Conservation (phyloP, 2,113 vertebrate species). For the Dasyprocta punctata region DNA sequence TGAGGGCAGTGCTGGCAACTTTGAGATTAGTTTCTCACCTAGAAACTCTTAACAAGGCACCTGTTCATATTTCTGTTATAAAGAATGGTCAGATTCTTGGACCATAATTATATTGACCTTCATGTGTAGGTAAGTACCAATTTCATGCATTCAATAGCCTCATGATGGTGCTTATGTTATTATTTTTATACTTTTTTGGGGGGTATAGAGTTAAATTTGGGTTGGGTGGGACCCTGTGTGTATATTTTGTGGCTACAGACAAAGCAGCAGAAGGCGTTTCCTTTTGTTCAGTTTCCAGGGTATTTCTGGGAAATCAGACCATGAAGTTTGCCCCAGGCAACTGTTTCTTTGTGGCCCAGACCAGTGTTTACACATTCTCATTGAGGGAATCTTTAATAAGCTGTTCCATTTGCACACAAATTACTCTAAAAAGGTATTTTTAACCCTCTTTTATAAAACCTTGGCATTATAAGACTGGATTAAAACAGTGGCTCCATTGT, state of each 20-base stretch:
- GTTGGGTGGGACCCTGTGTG: constrained; percentile 60
- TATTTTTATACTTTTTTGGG: constrained; percentile 40
- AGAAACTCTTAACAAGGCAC: background rate
- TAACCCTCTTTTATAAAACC: constrained; percentile 68
- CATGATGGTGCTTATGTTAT: background rate
- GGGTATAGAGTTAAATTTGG: constrained; percentile 41
- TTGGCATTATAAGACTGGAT: constrained; percentile 77
- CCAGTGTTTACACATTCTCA: constrained; percentile 83
- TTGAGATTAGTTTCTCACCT: background rate
- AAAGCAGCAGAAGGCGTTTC: constrained; percentile 75
- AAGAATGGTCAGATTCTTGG: background rate
- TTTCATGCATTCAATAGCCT: background rate
- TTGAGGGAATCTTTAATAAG: constrained; percentile 84
- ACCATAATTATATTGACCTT: background rate
- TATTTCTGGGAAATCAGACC: constrained; percentile 84
- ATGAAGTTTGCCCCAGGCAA: constrained; percentile 83
- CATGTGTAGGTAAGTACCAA: background rate
- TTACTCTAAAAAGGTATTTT: constrained; percentile 82
- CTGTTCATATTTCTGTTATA: background rate
- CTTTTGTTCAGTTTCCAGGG: constrained; percentile 82
- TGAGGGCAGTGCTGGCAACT: background rate
- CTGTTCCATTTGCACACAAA: constrained; percentile 81
- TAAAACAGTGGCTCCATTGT: constrained; percentile 69
- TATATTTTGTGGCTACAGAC: constrained; percentile 81
- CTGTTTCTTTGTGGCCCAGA: constrained; percentile 77